Percentiles rank a stretch among this genome's conserved stretches.
Evolutionary conservation across 2,797 vertebrate genomes (phyloP).

Genomic region (Tadarida brasiliensis): DNA sequence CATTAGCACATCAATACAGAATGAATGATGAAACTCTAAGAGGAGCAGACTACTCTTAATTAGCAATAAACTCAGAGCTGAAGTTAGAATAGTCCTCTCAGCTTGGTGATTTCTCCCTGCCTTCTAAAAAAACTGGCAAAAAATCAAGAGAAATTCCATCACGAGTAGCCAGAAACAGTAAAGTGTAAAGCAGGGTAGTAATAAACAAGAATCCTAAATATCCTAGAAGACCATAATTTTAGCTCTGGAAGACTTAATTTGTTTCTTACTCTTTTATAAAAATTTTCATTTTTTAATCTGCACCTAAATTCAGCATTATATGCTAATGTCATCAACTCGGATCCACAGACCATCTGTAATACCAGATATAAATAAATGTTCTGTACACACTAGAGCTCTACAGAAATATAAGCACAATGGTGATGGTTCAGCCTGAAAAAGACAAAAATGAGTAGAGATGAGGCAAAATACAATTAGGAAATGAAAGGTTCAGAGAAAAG

Average conservation of each 20-base stretch:
- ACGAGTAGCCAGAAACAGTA: slow-evolving; percentile 6
- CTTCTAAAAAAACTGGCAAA: slow-evolving; percentile 36
- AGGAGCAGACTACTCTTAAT: not conserved
- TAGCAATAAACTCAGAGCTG: not conserved
- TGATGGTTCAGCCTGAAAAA: not conserved
- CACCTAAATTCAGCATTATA: slow-evolving; percentile 69
- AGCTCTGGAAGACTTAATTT: slow-evolving; percentile 55
- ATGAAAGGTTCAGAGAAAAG: not conserved
- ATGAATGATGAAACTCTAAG: not conserved
- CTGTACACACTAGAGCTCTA: slow-evolving; percentile 39
- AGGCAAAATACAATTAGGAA: slow-evolving; percentile 6
- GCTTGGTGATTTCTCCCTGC: not conserved
- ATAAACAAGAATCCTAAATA: slow-evolving; percentile 39
- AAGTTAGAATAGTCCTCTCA: not conserved
- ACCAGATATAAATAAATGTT: slow-evolving; percentile 57
- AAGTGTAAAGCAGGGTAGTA: not conserved
- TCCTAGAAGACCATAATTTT: slow-evolving; percentile 53
- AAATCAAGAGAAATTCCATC: slow-evolving; percentile 32
- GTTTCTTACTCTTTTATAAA: slow-evolving; percentile 51
- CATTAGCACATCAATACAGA: not conserved
- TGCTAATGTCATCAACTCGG: slow-evolving; percentile 38
- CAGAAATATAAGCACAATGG: slow-evolving; percentile 33
- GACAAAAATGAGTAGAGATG: not conserved
- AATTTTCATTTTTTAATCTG: slow-evolving; percentile 47
- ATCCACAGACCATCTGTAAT: slow-evolving; percentile 51